Conservation (phyloP, 2,888 invertebrate species). For the Colletes collaris region DNA sequence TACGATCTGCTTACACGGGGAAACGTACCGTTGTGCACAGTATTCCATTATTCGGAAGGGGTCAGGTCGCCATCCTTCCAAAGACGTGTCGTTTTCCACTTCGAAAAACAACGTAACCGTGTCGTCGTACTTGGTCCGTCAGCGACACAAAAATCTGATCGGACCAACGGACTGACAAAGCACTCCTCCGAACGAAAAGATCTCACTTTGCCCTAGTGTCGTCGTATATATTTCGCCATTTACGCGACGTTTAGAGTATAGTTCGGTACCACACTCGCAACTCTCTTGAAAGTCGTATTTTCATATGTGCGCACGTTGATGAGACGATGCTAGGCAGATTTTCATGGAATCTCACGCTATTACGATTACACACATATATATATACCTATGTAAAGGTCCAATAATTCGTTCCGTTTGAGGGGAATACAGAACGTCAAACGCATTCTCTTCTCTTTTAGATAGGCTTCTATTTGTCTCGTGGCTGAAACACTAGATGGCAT, state of each 20-base stretch:
- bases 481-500: too few species aligned
- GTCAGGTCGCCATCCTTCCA: constrained; percentile 80
- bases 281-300: constrained; percentile 42
- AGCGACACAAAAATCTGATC: constrained; percentile 40
- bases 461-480: too few species aligned
- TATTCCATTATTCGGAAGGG: constrained; percentile 79
- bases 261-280: constrained; percentile 58
- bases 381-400: too few species aligned
- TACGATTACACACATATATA: background rate
- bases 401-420: too few species aligned
- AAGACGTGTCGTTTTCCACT: constrained; percentile 67
- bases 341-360: constrained; percentile 40
- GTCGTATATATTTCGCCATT: constrained; percentile 76
- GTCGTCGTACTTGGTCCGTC: constrained; percentile 48
- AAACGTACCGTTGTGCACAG: constrained; percentile 77
- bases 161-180: constrained; percentile 58
- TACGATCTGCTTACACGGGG: constrained; percentile 25
- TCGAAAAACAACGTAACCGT: constrained; percentile 59
- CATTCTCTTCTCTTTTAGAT: too few species aligned
- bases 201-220: constrained; percentile 67
- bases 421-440: too few species aligned
- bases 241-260: constrained; percentile 71
- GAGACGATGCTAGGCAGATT: constrained; percentile 37
- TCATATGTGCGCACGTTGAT: constrained; percentile 27
- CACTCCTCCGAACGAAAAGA: constrained; percentile 61